Conservation (phyloP, 2,113 vertebrate genomes). For the Ammodramus savannarum region DNA sequence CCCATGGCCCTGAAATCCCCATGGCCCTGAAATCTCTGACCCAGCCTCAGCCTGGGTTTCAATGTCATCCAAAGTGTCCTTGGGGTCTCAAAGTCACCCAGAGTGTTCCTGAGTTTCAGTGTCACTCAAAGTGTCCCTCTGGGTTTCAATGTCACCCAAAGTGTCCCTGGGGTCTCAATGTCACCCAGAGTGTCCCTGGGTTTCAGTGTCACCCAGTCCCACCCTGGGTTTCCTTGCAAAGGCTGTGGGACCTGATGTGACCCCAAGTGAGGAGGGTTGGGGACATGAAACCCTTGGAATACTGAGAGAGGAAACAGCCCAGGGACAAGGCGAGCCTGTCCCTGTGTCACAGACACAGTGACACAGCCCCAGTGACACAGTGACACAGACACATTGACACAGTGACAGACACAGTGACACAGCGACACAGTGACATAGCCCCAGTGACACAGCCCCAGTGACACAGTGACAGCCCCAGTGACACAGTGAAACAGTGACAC, state of each 20-base stretch:
- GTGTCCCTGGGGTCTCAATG: no score
- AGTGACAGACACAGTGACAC: no score
- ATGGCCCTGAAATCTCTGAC: background rate
- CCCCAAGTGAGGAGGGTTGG: background rate
- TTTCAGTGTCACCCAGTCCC: no score
- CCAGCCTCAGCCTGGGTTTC: background rate
- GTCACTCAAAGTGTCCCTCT: background rate
- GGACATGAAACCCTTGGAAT: background rate
- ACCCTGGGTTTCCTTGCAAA: background rate
- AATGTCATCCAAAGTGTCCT: background rate
- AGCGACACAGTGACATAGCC: no score
- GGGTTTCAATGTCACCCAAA: background rate
- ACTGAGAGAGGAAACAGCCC: background rate
- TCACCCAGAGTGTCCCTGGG: no score
- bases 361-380: no score
- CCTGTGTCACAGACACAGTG: background rate
- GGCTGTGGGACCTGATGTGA: fast-evolving
- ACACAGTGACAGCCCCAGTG: no score
- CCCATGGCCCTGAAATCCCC: background rate
- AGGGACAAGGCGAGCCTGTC: background rate
- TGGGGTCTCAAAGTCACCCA: background rate
- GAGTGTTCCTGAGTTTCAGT: no score
- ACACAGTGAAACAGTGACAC: no score
- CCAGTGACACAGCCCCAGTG: no score
- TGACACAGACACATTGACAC: no score